Conservation (phyloP, 2,888 invertebrate species). For the Thereva nobilitata region DNA sequence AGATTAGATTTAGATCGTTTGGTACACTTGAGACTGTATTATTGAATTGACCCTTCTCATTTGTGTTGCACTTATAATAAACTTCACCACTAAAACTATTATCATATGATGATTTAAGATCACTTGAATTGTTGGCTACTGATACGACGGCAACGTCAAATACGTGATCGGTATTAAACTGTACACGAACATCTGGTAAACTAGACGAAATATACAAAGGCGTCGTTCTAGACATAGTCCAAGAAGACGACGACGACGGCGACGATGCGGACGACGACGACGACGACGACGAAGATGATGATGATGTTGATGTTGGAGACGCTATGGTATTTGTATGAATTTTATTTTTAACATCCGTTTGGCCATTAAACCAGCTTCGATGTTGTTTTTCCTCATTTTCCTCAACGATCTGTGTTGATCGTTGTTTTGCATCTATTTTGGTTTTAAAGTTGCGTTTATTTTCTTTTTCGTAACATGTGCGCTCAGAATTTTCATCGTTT, state of each 20-base stretch:
- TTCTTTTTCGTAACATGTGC: slow-evolving; percentile 8
- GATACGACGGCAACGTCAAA: slow-evolving; percentile 4
- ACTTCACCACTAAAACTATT: slow-evolving; percentile 3
- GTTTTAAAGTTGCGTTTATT: slow-evolving; percentile 36
- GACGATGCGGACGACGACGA: slow-evolving; percentile 48
- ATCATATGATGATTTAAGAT: slow-evolving; percentile 30
- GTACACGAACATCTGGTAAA: slow-evolving; percentile 55
- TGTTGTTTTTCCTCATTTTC: slow-evolving; percentile 33
- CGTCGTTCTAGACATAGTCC: slow-evolving; percentile 21
- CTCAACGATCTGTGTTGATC: slow-evolving; percentile 18
- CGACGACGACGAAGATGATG: slow-evolving; percentile 42
- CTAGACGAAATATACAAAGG: slow-evolving; percentile 46
- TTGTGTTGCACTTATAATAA: slow-evolving; percentile 5
- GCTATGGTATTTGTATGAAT: slow-evolving; percentile 45
- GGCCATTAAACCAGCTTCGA: slow-evolving; percentile 41
- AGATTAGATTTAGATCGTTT: slow-evolving; percentile 68
- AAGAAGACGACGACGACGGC: slow-evolving; percentile 54
- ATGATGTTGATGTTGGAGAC: slow-evolving; percentile 48
- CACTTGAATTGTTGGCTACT: slow-evolving; percentile 20
- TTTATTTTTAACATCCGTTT: slow-evolving; percentile 45
- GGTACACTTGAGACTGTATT: slow-evolving; percentile 63
- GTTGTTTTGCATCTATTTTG: slow-evolving; percentile 41
- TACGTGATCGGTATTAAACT: slow-evolving; percentile 28
- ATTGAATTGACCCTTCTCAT: slow-evolving; percentile 37
- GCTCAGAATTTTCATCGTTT: slow-evolving; percentile 18